Percentiles rank a stretch among this genome's conserved stretches.
These are phyloP conservation scores for Boleophthalmus pectinirostris DNA, from an alignment of 2,113 vertebrate species.

Conservation along the genomic window DNA sequence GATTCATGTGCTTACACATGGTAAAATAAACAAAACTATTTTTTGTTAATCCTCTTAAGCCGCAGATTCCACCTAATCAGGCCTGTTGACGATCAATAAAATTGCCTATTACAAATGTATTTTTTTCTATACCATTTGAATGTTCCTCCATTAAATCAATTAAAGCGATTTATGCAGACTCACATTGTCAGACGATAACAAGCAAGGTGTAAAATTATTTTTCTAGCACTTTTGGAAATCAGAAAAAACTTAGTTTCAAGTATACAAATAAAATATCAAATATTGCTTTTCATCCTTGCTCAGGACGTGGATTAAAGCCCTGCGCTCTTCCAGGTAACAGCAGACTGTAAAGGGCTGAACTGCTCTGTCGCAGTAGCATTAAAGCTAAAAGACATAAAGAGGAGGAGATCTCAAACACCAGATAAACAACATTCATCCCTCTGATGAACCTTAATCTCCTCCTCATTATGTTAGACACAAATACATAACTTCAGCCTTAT, in stretches of 20 bases:
- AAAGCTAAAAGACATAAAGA: conserved; percentile 33
- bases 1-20: too few species aligned
- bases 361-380: neutral
- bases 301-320: conserved; percentile 50
- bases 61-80: too few species aligned
- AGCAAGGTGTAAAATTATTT: too few species aligned
- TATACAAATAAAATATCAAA: neutral
- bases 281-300: conserved; percentile 46
- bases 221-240: too few species aligned
- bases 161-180: too few species aligned
- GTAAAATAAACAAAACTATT: too few species aligned
- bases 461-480: conserved; percentile 17
- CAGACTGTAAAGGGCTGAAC: conserved; percentile 9
- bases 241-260: neutral
- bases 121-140: too few species aligned
- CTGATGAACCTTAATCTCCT: conserved; percentile 15
- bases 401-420: conserved; percentile 16
- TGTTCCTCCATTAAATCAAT: too few species aligned
- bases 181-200: too few species aligned
- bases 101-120: too few species aligned
- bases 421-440: neutral
- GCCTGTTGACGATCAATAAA: too few species aligned
- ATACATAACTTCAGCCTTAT: neutral
- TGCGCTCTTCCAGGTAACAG: conserved; percentile 46
- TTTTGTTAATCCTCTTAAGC: too few species aligned